Evolutionary conservation across 2,113 vertebrate genomes (phyloP), one percentile per base, ranked within the genome.

Genomic region (Pseudopodoces humilis): DNA sequence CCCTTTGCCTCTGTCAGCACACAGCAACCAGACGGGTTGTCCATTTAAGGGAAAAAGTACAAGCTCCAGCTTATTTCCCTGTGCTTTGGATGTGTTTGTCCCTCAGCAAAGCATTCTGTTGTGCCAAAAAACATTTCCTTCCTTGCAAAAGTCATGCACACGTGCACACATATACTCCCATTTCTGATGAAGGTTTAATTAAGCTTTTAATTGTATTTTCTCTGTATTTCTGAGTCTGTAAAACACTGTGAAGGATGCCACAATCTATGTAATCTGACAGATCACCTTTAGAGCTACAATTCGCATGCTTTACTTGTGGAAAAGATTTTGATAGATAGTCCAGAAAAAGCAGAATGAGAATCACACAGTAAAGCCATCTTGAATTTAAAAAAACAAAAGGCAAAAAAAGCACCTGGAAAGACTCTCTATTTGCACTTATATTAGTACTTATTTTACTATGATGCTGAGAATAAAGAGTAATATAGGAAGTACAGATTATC

Each of bases 21-120:
- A 90, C 71, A 76, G 59, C 53, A 90, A 52, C 16, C 49, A 74
- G 46, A 56, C 1, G 37, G 77, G 93, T 63, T 95, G 92, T 85
- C 91, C 95, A 97, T 96, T 96, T 98, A 97, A 97, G 97, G 95
- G 67, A 83, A 97, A 97, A 95, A 94, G 41, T 85, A 83, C 83
- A 94, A 77, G 89, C 96, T 82, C 83, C 86, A 86, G 58, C 64
- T 72, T 81, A 75, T 96, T 97, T 97, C 95, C 92, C 82, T 90
- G 43, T 76, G n/a, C 52, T 94, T 91, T 24, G 16, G 84, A 74
- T 94, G 76, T 90, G 95, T 96, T 94, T 95, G 59, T 68, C 80
- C 92, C 71, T 91, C 80, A 90, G 92, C 72, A 88, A 82, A 47
- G 31, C 58, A 43, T 35, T 65, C 74, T 78, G 67, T 28, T 55